Evolutionary conservation across 2,797 vertebrate genomes (phyloP), one percentile per base, ranked within the genome.

Genomic region (Schizothorax lantsangensis): DNA sequence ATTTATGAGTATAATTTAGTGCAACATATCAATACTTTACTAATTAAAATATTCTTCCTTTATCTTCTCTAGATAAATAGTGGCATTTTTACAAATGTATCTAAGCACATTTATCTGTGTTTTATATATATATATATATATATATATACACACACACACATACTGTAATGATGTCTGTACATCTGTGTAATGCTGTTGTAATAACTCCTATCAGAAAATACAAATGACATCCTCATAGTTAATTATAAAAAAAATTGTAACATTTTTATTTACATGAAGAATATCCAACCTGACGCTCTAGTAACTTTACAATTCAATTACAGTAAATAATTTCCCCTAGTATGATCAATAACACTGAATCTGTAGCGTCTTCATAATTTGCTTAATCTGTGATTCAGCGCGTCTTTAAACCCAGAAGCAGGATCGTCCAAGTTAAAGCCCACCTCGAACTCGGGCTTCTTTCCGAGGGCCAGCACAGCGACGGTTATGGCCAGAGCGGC

Each of bases 391-490:
- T 45, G 89, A 10, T 92, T 77, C 5, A 97, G 93, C 10, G 57
- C 2, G 6, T 91, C 87, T 71, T 95, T 94, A n/a, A 96, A 94
- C 30, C 92, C 94, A 2, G 90, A n/a, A 7, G 89, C 15, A 0
- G 96, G 93, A 73, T 97, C 93, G 19, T 94, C 89, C 0, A 93
- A 84, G 91, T 97, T 93, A 92, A 96, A 97, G 12, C 90, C 93
- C 59, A 95, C 83, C 62, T 96, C 93, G 93, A 97, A 99, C 2
- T 95, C 94, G 0, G 97, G 97, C 72, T 91, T 96, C 77, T 93
- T 92, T 77, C 84, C 91, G 30, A 97, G 95, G 86, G 96, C 88
- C 0, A 97, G 91, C 64, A 94, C 91, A 38, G 97, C 95, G 5
- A 96, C 93, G 15, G 96, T 47, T 5, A 97, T 54, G 6, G 96